Percentiles rank a stretch among this genome's conserved stretches.
Conservation (phyloP, 2,113 vertebrate species). For the Etheostoma spectabile region DNA sequence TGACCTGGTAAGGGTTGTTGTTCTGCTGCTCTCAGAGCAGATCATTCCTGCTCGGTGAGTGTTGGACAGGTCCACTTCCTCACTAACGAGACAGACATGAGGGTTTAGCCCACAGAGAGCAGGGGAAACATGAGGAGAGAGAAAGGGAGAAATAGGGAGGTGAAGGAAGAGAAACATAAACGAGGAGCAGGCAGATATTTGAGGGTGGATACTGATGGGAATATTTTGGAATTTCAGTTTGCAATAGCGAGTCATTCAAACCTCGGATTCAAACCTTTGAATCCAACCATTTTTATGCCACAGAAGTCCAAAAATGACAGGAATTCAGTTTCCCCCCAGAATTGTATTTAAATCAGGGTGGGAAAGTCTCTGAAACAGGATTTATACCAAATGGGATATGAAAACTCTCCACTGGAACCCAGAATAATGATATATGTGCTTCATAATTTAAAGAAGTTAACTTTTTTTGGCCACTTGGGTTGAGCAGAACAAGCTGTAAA, state of each 20-base stretch:
- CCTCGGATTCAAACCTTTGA: conserved; percentile 38
- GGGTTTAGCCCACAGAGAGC: conserved; percentile 38
- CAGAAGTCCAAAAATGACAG: conserved; percentile 35
- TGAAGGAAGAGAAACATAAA: neutral
- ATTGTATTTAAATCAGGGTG: conserved; percentile 38
- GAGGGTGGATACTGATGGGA: conserved; percentile 31
- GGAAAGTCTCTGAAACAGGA: conserved; percentile 23
- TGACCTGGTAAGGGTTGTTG: conserved; percentile 29
- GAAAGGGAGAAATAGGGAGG: neutral
- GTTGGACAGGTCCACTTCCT: conserved; percentile 68
- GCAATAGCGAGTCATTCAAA: conserved; percentile 33
- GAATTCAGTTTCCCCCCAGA: conserved; percentile 32
- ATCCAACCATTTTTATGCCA: conserved; percentile 21
- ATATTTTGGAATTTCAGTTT: conserved; percentile 32
- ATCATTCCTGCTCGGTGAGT: conserved; percentile 62
- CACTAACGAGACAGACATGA: conserved; percentile 49
- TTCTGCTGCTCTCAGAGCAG: conserved; percentile 55
- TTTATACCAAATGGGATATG: neutral
- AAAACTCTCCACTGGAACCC: neutral
- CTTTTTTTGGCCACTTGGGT: neutral
- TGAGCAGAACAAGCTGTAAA: neutral
- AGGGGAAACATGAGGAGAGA: conserved; percentile 33
- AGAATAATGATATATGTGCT: neutral
- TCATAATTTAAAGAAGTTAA: too few relatives aligned
- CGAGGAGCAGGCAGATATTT: conserved; percentile 28